Base-by-base conservation (phyloP, 2,888 invertebrate genomes). In the Rutpela maculata region DNA sequence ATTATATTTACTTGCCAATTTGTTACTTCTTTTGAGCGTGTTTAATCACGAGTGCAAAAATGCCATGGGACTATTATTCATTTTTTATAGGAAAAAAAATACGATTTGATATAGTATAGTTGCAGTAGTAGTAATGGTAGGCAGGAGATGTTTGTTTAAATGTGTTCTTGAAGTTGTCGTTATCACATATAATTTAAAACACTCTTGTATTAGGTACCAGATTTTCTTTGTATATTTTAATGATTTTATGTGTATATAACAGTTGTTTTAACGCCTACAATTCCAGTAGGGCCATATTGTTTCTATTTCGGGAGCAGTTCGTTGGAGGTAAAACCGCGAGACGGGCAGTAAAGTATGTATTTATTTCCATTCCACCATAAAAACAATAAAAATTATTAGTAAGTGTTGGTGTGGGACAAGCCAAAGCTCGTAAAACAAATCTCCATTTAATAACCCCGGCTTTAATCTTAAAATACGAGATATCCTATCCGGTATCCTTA, bases 171-270 rank as follows among this genome's bases (percentile, higher is more conserved):
- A 18, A 18, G 17, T 56, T 56, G 35, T n/a, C 19, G 26, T 35
- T 35, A 26, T n/a, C 5, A 26, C 26, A 26, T 17, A 65, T 65
- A 65, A 31, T 65, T 65, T 67, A 68, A 22, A 55, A 50, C 68
- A 11, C 56, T 68, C 60, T 63, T 63, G 62, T 63, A 35, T 63
- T 63, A 63, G 56, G 67, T 78, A 68, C 78, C 78, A 75, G 75
- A 75, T 72, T 70, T 72, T 35, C 71, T 68, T 71, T 75, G 78
- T 75, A 75, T 78, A 78, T 78, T 78, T 78, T 78, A 66, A 50
- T 74, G 71, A 60, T 72, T 78, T 78, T 70, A 77, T 77, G 77
- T 74, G 74, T 74, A 74, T 74, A 74, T 77, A 59, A 59, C 59
- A 59, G 22, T 22, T 22, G 59, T 59, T 59, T 74, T 70, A 74